Base-by-base conservation (phyloP, 2,113 vertebrate genomes). In the Ctenomys sociabilis region DNA sequence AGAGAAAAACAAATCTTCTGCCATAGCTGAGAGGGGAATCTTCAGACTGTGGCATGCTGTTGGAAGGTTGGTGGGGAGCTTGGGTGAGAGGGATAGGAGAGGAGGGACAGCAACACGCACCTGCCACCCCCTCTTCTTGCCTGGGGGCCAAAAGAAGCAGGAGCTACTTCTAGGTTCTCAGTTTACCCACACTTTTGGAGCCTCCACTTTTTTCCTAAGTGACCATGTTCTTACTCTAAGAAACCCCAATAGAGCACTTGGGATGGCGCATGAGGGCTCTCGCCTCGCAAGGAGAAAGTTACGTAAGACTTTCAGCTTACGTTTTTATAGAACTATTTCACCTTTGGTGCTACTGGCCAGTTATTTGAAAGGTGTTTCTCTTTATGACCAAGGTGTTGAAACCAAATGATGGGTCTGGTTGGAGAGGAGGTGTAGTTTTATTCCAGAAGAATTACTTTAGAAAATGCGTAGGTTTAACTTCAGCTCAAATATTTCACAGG, bases 381-480 rank as follows among this genome's bases (percentile, higher is more conserved):
- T 73, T 13, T 70, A 89, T 89, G 43, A 77, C 54, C 17, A 52
- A 52, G 61, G 30, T 32, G 37, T 83, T 57, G 61, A 72, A 92
- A n/a, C 72, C 82, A 85, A 82, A 59, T 35, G n/a, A 78, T 32
- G 49, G 19, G 32, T 91, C 72, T 43, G 13, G 87, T 92, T 54
- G 22, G 66, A 96, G 90, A 90, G 49, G 14, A 63, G 78, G 78
- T 92, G 89, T 37, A 49, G 52, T 73, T 94, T 85, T 61, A 43
- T 84, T 93, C 82, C 13, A 84, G 21, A 64, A 63, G 13, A 21
- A 35, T 68, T 52, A 43, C 77, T 88, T 97, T 88, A 14, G 45
- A 90, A 90, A 95, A 90, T 13, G 59, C 5, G 32, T 72, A 61
- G 72, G 16, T 85, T 95, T 96, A 59, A 87, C 91, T 92, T 90